Percentiles rank a stretch among this genome's conserved stretches.
These are phyloP conservation scores for Lobophora halterata DNA, from an alignment of 2,888 invertebrate species.

Conservation along the genomic window DNA sequence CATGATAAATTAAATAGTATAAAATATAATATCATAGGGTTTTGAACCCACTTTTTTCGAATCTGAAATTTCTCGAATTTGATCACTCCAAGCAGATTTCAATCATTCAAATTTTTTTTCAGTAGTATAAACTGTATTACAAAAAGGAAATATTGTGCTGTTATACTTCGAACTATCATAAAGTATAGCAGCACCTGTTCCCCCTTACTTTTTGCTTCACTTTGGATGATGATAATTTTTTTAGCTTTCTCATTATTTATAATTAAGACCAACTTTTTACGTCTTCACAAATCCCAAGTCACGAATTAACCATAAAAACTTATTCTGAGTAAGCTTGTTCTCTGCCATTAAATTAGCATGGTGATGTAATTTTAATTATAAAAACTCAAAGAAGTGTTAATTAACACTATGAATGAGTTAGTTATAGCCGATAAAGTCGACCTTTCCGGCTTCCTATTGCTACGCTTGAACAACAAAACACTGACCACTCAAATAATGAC, in stretches of 20 bases:
- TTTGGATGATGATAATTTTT: background rate
- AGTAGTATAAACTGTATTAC: too few species aligned
- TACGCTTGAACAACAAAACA: conserved; percentile 4
- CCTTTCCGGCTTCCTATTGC: conserved; percentile 6
- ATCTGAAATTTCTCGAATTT: too few species aligned
- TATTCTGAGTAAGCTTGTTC: conserved; percentile 7
- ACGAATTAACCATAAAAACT: conserved; percentile 5
- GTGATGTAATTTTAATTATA: conserved; percentile 12
- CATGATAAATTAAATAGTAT: too few species aligned
- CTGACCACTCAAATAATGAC: background rate
- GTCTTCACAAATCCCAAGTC: background rate
- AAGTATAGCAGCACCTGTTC: too few species aligned
- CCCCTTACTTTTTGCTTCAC: too few species aligned
- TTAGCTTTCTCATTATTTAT: conserved; percentile 2
- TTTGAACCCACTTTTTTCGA: too few species aligned
- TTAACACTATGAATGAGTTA: conserved; percentile 7
- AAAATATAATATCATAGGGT: too few species aligned
- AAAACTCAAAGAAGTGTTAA: conserved; percentile 9
- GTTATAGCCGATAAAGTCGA: background rate
- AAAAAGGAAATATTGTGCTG: too few species aligned
- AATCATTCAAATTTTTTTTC: too few species aligned
- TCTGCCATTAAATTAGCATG: conserved; percentile 1
- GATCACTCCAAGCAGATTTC: too few species aligned
- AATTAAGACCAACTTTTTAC: background rate
- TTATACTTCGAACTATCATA: too few species aligned